A percentile compares a stretch with the other conserved stretches of the same genome.
Conservation (phyloP, 2,888 invertebrate genomes). For the Amblyjoppa fuscipennis region DNA sequence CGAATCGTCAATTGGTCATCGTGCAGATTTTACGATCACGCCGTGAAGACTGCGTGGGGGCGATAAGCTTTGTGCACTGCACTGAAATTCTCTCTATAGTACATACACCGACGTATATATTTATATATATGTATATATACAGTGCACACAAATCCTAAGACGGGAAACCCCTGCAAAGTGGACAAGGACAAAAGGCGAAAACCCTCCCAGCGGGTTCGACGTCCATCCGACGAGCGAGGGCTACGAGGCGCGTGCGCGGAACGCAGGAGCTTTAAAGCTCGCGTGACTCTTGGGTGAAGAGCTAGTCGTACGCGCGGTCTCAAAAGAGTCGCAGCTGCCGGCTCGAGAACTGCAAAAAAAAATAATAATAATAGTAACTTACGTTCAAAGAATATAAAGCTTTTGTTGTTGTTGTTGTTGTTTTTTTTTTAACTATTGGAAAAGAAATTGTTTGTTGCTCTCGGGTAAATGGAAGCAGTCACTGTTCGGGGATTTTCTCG, state of each 20-base stretch:
- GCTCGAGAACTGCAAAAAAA: background rate
- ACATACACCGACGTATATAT: background rate
- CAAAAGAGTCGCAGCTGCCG: conserved; percentile 14
- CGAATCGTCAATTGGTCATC: background rate
- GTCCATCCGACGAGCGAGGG: background rate
- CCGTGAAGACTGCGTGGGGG: background rate
- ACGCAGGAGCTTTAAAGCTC: conserved; percentile 52
- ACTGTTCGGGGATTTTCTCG: conserved; percentile 39
- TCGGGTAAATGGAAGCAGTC: conserved; percentile 65
- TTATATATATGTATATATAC: too few relatives aligned
- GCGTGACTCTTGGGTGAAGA: conserved; percentile 1
- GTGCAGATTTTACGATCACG: background rate
- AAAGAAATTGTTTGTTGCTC: conserved; percentile 27
- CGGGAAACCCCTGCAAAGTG: background rate
- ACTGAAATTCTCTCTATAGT: background rate
- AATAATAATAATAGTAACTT: background rate
- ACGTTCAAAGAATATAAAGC: background rate
- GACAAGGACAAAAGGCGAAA: conserved; percentile 5
- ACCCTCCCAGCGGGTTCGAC: conserved; percentile 4
- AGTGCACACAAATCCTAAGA: background rate
- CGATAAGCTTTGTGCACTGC: background rate
- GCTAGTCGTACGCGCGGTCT: conserved; percentile 44
- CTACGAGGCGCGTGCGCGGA: background rate
- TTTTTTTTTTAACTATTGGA: background rate
- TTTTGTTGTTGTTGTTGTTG: background rate